These are phyloP conservation scores for Onychostoma macrolepis DNA, from an alignment of 2,113 vertebrate species.

Conservation along the genomic window DNA sequence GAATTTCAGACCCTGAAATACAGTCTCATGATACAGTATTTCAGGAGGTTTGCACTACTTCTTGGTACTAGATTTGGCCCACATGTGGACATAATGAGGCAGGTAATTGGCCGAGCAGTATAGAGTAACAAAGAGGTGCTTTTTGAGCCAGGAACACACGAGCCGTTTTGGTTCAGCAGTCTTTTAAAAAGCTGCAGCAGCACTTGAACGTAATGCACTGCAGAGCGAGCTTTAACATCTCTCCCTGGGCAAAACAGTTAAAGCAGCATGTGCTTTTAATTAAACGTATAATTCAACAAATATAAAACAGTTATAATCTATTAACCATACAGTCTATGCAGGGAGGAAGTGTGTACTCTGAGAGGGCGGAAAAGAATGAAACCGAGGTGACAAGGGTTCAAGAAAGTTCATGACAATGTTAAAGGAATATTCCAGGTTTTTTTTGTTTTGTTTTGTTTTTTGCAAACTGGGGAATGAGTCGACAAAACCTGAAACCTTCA, in stretches of 20 bases:
- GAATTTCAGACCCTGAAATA: neutral
- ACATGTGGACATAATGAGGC: slow-evolving; percentile 55
- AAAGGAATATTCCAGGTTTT: neutral
- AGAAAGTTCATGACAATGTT: neutral
- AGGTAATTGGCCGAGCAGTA: slow-evolving; percentile 46
- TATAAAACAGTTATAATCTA: slow-evolving; percentile 58
- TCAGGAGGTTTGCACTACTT: slow-evolving; percentile 4
- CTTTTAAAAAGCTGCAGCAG: slow-evolving; percentile 35
- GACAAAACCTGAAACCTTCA: neutral
- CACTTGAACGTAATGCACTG: slow-evolving; percentile 30
- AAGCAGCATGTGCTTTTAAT: slow-evolving; percentile 53
- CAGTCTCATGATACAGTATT: slow-evolving; percentile 7
- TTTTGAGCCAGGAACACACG: slow-evolving; percentile 41
- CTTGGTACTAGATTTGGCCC: slow-evolving; percentile 36
- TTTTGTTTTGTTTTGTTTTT: too few relatives aligned
- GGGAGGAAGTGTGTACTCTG: slow-evolving; percentile 29
- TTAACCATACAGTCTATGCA: slow-evolving; percentile 43
- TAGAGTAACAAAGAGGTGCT: slow-evolving; percentile 28
- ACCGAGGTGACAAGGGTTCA: neutral
- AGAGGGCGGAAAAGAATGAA: neutral
- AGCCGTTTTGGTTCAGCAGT: slow-evolving; percentile 42
- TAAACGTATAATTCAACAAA: slow-evolving; percentile 49
- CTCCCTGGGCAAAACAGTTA: slow-evolving; percentile 35
- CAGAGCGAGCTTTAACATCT: slow-evolving; percentile 47
- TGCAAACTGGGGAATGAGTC: neutral